These are phyloP conservation scores for Xestobium rufovillosum DNA, from an alignment of 2,888 invertebrate species.

Conservation along the genomic window DNA sequence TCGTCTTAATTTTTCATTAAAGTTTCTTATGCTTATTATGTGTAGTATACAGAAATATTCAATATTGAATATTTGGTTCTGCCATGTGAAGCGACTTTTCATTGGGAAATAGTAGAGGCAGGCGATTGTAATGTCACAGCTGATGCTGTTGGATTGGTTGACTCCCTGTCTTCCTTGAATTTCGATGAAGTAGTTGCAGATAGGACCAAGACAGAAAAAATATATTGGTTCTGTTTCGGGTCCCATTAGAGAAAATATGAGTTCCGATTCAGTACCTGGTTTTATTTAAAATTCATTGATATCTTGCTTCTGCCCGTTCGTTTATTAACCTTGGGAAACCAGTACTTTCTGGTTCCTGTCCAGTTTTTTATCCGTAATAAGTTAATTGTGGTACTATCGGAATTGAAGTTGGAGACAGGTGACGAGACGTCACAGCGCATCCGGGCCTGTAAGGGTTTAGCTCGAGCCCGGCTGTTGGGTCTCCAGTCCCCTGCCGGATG, in stretches of 20 bases:
- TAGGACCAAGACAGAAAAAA: no score
- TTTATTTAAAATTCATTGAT: no score
- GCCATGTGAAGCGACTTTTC: no score
- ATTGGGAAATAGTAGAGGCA: conserved; percentile 24
- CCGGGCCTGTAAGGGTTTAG: neutral
- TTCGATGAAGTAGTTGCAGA: no score
- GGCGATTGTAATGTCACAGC: conserved; percentile 29
- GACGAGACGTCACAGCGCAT: conserved; percentile 37
- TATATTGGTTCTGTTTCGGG: no score
- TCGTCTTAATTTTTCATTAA: neutral
- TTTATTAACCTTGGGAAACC: no score
- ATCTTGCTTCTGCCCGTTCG: no score
- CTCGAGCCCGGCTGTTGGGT: conserved; percentile 43
- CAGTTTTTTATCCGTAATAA: neutral
- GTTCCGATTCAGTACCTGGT: no score
- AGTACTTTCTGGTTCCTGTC: neutral
- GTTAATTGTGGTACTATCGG: conserved; percentile 6
- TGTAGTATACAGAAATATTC: neutral
- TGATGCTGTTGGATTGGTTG: conserved; percentile 29
- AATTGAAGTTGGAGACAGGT: conserved; percentile 31
- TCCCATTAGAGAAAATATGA: no score
- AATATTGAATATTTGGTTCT: no score
- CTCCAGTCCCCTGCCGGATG: conserved; percentile 51
- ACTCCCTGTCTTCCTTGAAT: conserved; percentile 26
- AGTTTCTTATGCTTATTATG: neutral